These are phyloP conservation scores for Smittia aterrima DNA, from an alignment of 2,888 invertebrate species.

Conservation along the genomic window DNA sequence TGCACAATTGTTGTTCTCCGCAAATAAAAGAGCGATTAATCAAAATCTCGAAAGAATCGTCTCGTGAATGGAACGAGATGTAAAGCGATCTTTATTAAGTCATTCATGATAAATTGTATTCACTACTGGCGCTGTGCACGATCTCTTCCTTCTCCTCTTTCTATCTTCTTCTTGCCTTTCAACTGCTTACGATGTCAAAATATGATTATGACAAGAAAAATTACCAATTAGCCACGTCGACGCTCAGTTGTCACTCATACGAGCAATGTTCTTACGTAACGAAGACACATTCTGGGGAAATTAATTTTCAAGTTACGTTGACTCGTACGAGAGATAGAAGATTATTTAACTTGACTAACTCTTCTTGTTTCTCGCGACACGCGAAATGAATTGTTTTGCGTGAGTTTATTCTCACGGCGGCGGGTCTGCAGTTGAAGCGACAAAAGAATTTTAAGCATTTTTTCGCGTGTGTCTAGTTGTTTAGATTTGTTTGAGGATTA, in stretches of 20 bases:
- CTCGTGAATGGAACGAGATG: conserved; percentile 7
- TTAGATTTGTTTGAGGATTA: not conserved
- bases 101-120: conserved; percentile 34
- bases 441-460: not conserved
- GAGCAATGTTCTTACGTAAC: not conserved
- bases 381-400: not conserved
- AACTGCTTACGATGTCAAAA: conserved; percentile 7
- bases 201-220: not conserved
- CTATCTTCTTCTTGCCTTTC: too few species aligned
- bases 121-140: not conserved
- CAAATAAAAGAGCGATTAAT: conserved; percentile 18
- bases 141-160: not conserved
- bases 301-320: conserved; percentile 6
- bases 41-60: not conserved
- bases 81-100: conserved; percentile 33
- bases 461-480: not conserved
- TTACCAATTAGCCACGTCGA: conserved; percentile 22
- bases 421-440: not conserved
- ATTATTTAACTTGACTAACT: not conserved
- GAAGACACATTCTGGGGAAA: not conserved
- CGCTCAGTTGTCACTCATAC: not conserved
- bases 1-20: not conserved
- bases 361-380: not conserved
- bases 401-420: not conserved
- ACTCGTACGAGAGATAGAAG: not conserved